Evolutionary conservation across 1,140 invertebrate species (phyloP).

Genomic region (Octopus sinensis): DNA sequence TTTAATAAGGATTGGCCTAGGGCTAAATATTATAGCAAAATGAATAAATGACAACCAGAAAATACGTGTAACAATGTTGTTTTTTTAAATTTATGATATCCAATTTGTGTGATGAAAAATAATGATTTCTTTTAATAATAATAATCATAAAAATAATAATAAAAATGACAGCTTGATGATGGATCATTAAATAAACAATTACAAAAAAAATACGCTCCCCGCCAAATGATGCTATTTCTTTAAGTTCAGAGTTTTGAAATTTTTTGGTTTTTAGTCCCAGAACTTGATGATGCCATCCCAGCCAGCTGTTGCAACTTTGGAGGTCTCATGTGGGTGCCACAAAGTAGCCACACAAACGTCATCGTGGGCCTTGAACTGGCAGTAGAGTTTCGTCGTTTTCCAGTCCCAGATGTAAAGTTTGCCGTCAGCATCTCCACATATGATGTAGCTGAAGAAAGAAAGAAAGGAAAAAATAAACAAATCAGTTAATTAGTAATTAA

Average conservation of each 20-base stretch:
- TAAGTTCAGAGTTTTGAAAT: not conserved
- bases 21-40: no score
- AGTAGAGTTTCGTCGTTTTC: constrained; percentile 97
- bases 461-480: constrained; percentile 4
- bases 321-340: constrained; percentile 99
- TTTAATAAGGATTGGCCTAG: no score
- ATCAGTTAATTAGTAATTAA: not conserved
- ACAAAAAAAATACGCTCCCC: no score
- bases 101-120: no score
- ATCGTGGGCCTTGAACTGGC: constrained; percentile 98
- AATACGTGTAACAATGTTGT: no score
- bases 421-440: constrained; percentile 99
- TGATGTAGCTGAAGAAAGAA: constrained; percentile 77
- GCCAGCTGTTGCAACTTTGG: constrained; percentile 90
- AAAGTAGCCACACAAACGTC: constrained; percentile 89
- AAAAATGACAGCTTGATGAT: no score
- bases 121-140: no score
- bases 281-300: constrained; percentile 99
- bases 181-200: no score
- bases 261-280: constrained; percentile 75
- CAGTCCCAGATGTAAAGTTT: constrained; percentile 99
- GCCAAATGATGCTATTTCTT: no score
- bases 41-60: no score
- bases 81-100: no score
- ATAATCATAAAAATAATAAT: no score